Conservation (phyloP, 2,888 invertebrate genomes). For the Callinectes sapidus region DNA sequence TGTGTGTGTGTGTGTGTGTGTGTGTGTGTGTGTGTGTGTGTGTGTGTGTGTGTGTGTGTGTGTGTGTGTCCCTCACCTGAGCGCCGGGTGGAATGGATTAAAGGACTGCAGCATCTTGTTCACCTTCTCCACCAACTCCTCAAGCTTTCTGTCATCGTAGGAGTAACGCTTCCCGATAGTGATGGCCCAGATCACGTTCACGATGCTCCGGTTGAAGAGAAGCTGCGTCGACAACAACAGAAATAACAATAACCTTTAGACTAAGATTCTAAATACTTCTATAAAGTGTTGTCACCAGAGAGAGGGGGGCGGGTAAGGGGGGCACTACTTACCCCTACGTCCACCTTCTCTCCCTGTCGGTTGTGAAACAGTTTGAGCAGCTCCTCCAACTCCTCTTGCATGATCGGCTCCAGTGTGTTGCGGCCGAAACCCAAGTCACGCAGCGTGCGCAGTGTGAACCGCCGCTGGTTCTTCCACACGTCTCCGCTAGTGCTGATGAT, state of each 20-base stretch:
- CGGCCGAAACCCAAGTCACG: constrained; percentile 53
- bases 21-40: neutral
- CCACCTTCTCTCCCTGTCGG: constrained; percentile 39
- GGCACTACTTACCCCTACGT: constrained; percentile 27
- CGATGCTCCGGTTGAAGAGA: constrained; percentile 51
- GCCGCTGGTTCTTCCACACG: constrained; percentile 54
- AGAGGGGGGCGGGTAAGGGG: neutral
- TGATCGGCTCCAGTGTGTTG: constrained; percentile 48
- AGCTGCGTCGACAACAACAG: constrained; percentile 8
- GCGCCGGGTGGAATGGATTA: constrained; percentile 55
- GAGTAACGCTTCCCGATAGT: constrained; percentile 52
- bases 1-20: too few relatives aligned
- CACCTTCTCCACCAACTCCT: constrained; percentile 44
- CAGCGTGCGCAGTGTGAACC: constrained; percentile 50
- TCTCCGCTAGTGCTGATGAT: constrained; percentile 51
- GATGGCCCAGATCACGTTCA: constrained; percentile 56
- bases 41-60: neutral
- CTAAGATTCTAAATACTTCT: neutral
- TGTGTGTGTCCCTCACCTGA: constrained; percentile 24
- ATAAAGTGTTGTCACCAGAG: too few relatives aligned
- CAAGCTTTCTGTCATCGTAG: constrained; percentile 24
- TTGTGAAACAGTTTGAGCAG: neutral
- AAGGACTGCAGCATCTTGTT: constrained; percentile 53
- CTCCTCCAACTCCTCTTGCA: constrained; percentile 46
- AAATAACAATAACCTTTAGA: too few relatives aligned